phyloP scores from a whole-genome alignment of 2,888 invertebrate genomes.

The Drosophila mettleri region DNA sequence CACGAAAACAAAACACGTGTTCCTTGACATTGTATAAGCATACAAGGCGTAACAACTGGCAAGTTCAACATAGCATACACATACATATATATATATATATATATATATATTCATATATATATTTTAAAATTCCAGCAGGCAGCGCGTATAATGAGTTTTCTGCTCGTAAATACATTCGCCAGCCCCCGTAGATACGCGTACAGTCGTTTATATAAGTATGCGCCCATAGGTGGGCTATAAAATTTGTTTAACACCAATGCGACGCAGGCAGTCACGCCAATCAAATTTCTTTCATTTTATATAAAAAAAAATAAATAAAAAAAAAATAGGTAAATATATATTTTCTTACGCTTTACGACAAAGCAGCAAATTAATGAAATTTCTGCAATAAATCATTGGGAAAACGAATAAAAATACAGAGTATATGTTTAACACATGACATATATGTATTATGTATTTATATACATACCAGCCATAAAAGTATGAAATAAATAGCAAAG shows the following conservation, averaged over 20 bases:
- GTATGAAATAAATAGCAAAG: slow-evolving; percentile 16
- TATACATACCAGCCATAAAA: slow-evolving; percentile 16
- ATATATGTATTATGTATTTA: neutral
- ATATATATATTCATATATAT: slow-evolving; percentile 7
- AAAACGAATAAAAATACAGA: slow-evolving; percentile 46
- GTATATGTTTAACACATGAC: neutral
- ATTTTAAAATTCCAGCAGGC: slow-evolving; percentile 69
- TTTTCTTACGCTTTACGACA: slow-evolving; percentile 63
- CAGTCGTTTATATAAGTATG: slow-evolving; percentile 27
- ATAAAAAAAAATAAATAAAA: neutral
- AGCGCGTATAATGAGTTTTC: slow-evolving; percentile 68
- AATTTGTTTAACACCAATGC: slow-evolving; percentile 71
- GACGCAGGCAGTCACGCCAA: slow-evolving; percentile 52
- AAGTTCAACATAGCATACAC: slow-evolving; percentile 25
- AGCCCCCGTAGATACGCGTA: slow-evolving; percentile 14
- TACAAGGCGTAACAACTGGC: slow-evolving; percentile 27
- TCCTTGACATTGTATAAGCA: slow-evolving; percentile 61
- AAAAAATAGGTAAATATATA: slow-evolving; percentile 8
- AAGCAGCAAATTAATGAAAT: slow-evolving; percentile 74
- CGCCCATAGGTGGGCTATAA: slow-evolving; percentile 70
- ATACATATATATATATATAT: slow-evolving; percentile 13
- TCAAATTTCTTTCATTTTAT: slow-evolving; percentile 71
- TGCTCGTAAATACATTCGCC: slow-evolving; percentile 62
- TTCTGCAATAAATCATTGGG: slow-evolving; percentile 69
- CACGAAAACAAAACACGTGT: slow-evolving; percentile 51